Base-by-base conservation (phyloP, 2,113 vertebrate species). In the Peromyscus californicus region DNA sequence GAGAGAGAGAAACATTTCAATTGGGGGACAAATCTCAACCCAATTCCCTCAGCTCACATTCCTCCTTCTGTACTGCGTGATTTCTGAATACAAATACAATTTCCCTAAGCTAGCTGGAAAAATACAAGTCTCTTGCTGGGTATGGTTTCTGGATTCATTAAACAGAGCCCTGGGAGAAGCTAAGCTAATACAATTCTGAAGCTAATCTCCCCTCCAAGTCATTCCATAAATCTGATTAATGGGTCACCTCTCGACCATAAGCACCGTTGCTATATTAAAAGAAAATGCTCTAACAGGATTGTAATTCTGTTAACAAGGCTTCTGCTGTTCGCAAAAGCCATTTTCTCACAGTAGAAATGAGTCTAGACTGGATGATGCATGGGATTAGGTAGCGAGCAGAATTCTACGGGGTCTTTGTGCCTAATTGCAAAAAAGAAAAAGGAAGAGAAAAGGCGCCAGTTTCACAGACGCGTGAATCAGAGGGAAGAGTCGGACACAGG, bases 91-190 rank as follows among this genome's bases (percentile, higher is more conserved):
- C 29, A 29, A 67, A 67, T 65, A 67, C 65, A 67, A 67, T 67
- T 13, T 67, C 65, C 65, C 65, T 51, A 95, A 96, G 72, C 51
- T 96, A 29, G 24, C 72, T 90, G 72, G 29, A 70, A 74, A 97
- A 97, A 94, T 16, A 96, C 92, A 96, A 83, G 95, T 29, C 33
- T 97, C 79, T 97, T 45, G 39, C 84, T 97, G 88, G 72, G 97
- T 87, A 36, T 91, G 54, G 13, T 74, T 93, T 89, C 45, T 63
- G 97, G 80, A 33, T 74, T 96, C 79, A 95, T 98, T 97, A 90
- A 96, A 96, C 12, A 90, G 96, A 98, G 94, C 92, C 93, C 69
- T 97, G 88, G 97, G 96, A 98, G 94, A 98, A 98, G 93, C 86
- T 83, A 94, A 97, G 92, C 88, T 92, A 97, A 98, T 70, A 45